Percentiles rank a stretch among this genome's conserved stretches.
Evolutionary conservation across 2,113 vertebrate species (phyloP).

Genomic region (Hepsetus odoe): DNA sequence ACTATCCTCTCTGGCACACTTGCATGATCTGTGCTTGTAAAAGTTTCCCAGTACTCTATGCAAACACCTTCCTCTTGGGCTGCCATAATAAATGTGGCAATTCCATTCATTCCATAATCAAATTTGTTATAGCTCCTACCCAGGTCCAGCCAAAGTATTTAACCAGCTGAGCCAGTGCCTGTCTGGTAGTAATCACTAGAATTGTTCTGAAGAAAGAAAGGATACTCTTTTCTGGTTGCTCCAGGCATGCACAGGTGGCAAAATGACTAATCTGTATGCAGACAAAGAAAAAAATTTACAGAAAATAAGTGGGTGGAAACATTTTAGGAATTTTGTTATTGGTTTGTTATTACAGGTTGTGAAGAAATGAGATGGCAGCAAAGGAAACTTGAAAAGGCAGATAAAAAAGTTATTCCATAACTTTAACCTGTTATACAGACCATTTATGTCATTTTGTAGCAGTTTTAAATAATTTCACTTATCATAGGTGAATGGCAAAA

Average conservation of each 20-base stretch:
- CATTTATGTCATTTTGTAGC: no score
- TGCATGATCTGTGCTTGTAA: conserved; percentile 67
- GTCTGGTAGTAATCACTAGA: conserved; percentile 71
- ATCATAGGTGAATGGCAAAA: no score
- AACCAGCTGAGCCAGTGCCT: conserved; percentile 68
- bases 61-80: conserved; percentile 63
- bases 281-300: conserved; percentile 6
- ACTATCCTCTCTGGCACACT: conserved; percentile 58
- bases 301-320: conserved; percentile 68
- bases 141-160: conserved; percentile 76
- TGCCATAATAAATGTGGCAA: conserved; percentile 67
- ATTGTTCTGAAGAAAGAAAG: conserved; percentile 75
- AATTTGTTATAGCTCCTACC: conserved; percentile 74
- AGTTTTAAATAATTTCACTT: no score
- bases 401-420: no score
- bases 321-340: conserved; percentile 55
- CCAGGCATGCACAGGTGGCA: conserved; percentile 74
- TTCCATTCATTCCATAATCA: conserved; percentile 74
- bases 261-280: conserved; percentile 70
- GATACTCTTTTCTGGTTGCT: conserved; percentile 67
- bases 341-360: neutral
- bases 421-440: no score
- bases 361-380: no score
- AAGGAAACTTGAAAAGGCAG: no score
- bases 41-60: conserved; percentile 70